These are phyloP conservation scores for Microcebus lehilahytsara DNA, from an alignment of 2,113 vertebrate species.

Conservation along the genomic window DNA sequence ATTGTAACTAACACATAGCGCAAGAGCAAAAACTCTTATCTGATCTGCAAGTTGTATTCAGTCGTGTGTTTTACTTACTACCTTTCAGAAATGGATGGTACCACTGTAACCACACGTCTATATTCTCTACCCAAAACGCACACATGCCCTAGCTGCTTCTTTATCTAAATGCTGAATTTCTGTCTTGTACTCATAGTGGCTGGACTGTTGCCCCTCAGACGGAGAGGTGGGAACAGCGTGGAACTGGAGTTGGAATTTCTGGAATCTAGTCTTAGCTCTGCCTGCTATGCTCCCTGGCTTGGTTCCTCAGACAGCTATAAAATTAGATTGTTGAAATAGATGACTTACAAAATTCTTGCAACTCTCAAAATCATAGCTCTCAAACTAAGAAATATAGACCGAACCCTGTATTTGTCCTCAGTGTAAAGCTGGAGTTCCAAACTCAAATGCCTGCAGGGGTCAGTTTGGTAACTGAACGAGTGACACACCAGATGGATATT, in stretches of 20 bases:
- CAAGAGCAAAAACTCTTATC: not conserved
- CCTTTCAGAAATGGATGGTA: not conserved
- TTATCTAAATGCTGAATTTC: constrained; percentile 24
- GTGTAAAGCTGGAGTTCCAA: not conserved
- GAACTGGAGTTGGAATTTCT: not conserved
- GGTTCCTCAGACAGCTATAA: not conserved
- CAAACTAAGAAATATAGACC: not conserved
- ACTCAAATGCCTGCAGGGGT: not conserved
- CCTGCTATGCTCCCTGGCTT: not conserved
- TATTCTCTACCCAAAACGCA: not conserved
- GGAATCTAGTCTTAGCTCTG: not conserved
- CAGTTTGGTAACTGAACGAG: not conserved
- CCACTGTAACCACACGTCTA: not conserved
- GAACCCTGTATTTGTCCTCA: not conserved
- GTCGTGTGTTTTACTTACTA: not conserved
- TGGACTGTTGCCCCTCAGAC: not conserved
- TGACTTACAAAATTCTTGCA: not conserved
- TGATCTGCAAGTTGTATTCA: not conserved
- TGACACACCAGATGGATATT: not conserved
- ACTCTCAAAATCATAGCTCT: not conserved
- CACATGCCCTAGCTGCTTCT: not conserved
- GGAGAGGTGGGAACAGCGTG: not conserved
- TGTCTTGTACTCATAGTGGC: not conserved
- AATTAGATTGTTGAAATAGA: not conserved
- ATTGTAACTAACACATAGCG: not conserved